Conservation (phyloP, 2,888 invertebrate species). For the Diplazon laetatorius region DNA sequence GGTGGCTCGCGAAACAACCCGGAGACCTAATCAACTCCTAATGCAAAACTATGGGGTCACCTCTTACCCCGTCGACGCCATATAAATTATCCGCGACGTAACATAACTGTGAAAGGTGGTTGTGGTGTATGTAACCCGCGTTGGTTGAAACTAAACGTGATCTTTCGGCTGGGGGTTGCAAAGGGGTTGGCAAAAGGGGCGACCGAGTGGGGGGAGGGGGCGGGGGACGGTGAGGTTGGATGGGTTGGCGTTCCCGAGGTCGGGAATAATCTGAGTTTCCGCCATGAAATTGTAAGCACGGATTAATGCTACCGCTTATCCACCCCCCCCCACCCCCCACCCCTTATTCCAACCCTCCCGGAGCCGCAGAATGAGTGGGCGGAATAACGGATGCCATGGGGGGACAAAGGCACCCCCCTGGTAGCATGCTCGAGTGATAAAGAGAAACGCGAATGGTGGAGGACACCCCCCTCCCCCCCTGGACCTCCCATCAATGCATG, state of each 20-base stretch:
- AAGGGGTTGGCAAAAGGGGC: slow-evolving; percentile 30
- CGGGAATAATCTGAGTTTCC: slow-evolving; percentile 64
- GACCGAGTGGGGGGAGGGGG: slow-evolving; percentile 13
- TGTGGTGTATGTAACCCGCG: slow-evolving; percentile 24
- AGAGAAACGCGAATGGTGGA: neutral
- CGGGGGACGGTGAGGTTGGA: slow-evolving; percentile 1
- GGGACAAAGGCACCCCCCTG: neutral
- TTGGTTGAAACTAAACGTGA: slow-evolving; percentile 15
- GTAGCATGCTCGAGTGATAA: neutral
- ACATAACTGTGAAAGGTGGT: slow-evolving; percentile 8
- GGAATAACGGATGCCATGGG: slow-evolving; percentile 9
- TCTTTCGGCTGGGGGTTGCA: slow-evolving; percentile 20
- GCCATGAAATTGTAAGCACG: slow-evolving; percentile 65
- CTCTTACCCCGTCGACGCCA: slow-evolving; percentile 40
- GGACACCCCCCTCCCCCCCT: too few species aligned
- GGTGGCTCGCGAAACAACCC: slow-evolving; percentile 1
- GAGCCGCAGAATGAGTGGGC: neutral
- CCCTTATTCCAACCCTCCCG: slow-evolving; percentile 59
- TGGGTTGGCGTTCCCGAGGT: slow-evolving; percentile 45
- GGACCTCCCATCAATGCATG: slow-evolving; percentile 3
- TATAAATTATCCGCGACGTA: slow-evolving; percentile 50
- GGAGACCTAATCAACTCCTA: slow-evolving; percentile 56
- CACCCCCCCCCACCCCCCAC: too few species aligned
- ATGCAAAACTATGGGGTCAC: slow-evolving; percentile 59
- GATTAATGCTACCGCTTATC: slow-evolving; percentile 64